A percentile compares a stretch with the other conserved stretches of the same genome.
Evolutionary conservation across 2,888 invertebrate genomes (phyloP).

Genomic region (Clivina fossor): DNA sequence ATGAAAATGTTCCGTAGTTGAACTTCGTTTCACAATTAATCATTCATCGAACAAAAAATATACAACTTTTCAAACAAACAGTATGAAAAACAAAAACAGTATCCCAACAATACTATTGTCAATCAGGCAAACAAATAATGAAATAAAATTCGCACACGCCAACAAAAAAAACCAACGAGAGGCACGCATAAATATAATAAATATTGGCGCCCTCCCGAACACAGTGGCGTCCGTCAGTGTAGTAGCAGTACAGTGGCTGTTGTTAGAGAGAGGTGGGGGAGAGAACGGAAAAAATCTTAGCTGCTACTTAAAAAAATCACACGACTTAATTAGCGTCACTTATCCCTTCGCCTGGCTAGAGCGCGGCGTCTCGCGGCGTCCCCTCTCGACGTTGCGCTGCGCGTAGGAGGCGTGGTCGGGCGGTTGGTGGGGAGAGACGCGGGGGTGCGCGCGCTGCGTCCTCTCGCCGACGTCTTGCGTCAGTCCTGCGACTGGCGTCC

Average conservation of each 20-base stretch:
- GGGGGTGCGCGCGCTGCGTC: slow-evolving; percentile 50
- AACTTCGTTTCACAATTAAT: too few species aligned
- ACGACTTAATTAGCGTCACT: slow-evolving; percentile 52
- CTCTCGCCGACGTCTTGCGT: slow-evolving; percentile 54
- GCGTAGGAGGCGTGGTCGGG: slow-evolving; percentile 40
- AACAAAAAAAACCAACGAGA: neutral
- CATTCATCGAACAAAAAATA: too few species aligned
- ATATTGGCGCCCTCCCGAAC: too few species aligned
- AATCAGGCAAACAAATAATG: too few species aligned
- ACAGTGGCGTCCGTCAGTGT: neutral
- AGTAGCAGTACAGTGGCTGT: slow-evolving; percentile 39
- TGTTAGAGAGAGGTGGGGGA: slow-evolving; percentile 42
- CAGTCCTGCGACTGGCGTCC: slow-evolving; percentile 53
- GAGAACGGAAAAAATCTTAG: slow-evolving; percentile 52
- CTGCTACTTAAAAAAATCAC: slow-evolving; percentile 51
- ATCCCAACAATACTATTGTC: too few species aligned
- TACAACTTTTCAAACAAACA: too few species aligned
- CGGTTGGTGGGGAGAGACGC: slow-evolving; percentile 41
- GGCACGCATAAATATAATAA: neutral
- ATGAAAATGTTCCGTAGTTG: too few species aligned
- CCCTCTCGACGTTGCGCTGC: slow-evolving; percentile 33
- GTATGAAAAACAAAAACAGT: too few species aligned
- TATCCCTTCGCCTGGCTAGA: slow-evolving; percentile 49
- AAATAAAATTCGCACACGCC: neutral
- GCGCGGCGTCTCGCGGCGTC: slow-evolving; percentile 25